These are phyloP conservation scores for Ptilodon capucinus DNA, from an alignment of 2,888 invertebrate genomes.

Conservation along the genomic window DNA sequence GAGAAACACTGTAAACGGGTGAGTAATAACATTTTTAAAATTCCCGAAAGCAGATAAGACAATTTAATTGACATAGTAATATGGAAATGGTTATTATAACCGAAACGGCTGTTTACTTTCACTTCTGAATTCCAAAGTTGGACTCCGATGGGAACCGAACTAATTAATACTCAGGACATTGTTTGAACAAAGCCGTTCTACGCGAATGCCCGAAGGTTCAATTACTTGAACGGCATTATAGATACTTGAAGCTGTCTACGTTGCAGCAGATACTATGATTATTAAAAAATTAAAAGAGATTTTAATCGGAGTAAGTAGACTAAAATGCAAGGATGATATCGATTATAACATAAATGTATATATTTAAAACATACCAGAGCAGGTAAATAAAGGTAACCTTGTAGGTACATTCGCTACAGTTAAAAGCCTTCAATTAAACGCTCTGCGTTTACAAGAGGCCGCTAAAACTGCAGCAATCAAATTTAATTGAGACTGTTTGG, in stretches of 20 bases:
- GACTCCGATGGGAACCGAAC: constrained; percentile 35
- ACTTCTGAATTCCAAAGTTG: constrained; percentile 33
- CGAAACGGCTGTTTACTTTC: constrained; percentile 41
- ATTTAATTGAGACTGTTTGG: constrained; percentile 18
- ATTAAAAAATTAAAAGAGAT: no score
- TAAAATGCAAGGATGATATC: no score
- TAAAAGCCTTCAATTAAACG: constrained; percentile 28
- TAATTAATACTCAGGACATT: constrained; percentile 54
- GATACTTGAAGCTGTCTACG: constrained; percentile 1
- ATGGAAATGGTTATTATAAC: constrained; percentile 27
- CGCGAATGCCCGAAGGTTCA: constrained; percentile 46
- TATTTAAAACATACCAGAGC: constrained; percentile 3
- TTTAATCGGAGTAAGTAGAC: no score
- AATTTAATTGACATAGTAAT: constrained; percentile 5
- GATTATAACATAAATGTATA: no score
- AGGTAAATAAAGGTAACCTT: constrained; percentile 11
- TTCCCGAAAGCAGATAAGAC: neutral
- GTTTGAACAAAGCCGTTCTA: constrained; percentile 44
- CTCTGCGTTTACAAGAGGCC: constrained; percentile 16
- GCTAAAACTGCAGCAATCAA: constrained; percentile 17
- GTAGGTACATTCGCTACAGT: constrained; percentile 8
- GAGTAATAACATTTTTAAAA: constrained; percentile 22
- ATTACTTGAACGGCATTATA: constrained; percentile 41
- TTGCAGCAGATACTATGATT: neutral
- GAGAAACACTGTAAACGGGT: constrained; percentile 28